A percentile compares a stretch with the other conserved stretches of the same genome.
phyloP scores from a whole-genome alignment of 2,888 invertebrate species.

The Acanthosoma haemorrhoidale region DNA sequence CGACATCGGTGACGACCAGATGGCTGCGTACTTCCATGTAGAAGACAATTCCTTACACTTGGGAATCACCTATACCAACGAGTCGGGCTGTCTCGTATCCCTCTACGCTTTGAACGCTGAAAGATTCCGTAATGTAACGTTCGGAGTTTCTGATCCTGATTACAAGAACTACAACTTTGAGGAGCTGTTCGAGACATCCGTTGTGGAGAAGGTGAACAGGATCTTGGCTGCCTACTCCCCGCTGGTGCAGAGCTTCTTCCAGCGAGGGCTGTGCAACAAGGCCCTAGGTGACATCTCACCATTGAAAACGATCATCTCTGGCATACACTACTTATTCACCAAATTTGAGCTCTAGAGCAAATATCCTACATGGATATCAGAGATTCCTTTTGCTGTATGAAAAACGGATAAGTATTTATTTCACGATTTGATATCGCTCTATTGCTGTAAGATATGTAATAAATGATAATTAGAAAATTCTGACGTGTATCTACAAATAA shows the following conservation, averaged over 20 bases:
- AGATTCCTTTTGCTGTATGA: no score
- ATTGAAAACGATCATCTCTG: background rate
- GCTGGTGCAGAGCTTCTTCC: background rate
- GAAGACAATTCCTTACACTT: background rate
- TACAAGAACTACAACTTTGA: background rate
- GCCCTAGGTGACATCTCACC: background rate
- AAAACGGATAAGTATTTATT: no score
- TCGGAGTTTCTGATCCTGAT: background rate
- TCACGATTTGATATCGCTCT: no score
- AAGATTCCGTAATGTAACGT: background rate
- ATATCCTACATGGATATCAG: no score
- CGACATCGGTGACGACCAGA: background rate
- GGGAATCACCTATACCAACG: background rate
- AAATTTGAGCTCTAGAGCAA: no score
- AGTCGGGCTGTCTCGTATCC: background rate
- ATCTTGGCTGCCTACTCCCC: background rate
- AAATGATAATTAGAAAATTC: no score
- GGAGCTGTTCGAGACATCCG: background rate
- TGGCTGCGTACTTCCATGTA: background rate
- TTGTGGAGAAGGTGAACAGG: background rate
- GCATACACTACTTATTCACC: background rate
- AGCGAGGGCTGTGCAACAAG: background rate
- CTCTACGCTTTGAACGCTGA: background rate
- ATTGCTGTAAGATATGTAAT: no score
- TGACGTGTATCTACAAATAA: no score